Base-by-base conservation (phyloP, 2,113 vertebrate genomes). In the Paralichthys olivaceus region DNA sequence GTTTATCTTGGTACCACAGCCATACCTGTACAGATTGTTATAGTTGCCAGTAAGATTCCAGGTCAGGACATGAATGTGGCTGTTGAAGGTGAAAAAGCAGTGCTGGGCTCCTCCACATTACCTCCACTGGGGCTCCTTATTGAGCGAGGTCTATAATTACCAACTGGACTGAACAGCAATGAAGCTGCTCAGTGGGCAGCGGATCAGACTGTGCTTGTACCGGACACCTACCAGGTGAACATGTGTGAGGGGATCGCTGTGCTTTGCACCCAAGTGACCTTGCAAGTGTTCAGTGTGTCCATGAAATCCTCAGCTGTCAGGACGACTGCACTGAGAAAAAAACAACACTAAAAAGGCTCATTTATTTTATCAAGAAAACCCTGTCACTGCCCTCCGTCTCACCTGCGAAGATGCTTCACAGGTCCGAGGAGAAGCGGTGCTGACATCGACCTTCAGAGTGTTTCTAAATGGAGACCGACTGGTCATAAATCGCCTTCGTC, bases 401-500 rank as follows among this genome's bases (percentile, higher is more conserved):
- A 26, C 15, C 25, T 26, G 11, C 2, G 54, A 4, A 28, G 23
- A 34, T 68, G n/a, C 19, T 19, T 51, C 26, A 47, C 5, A 1
- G 12, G 22, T 43, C 23, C 32, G 4, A 53, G 37, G 65, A 55
- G 64, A 72, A 56, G 59, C 61, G 3, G n/a, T 12, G 57, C 23
- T 83, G 70, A 85, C 68, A 56, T 77, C 63, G 47, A 40, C 66
- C 64, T 45, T 71, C 54, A 32, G 22, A 72, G 29, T 32, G 57
- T 69, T 67, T 51, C 76, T 81, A 82, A 79, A 75, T 59, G 72
- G 71, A 74, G 61, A 67, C 69, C 15, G 64, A 83, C 73, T 74
- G 77, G 71, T 51, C 76, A 80, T 75, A 45, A 88, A 89, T 88
- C 29, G 55, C 79, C 72, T 75, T 66, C 75, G 43, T 74, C 68